Base-by-base conservation (phyloP, 2,113 vertebrate genomes). In the Paraplagusia blochii region DNA sequence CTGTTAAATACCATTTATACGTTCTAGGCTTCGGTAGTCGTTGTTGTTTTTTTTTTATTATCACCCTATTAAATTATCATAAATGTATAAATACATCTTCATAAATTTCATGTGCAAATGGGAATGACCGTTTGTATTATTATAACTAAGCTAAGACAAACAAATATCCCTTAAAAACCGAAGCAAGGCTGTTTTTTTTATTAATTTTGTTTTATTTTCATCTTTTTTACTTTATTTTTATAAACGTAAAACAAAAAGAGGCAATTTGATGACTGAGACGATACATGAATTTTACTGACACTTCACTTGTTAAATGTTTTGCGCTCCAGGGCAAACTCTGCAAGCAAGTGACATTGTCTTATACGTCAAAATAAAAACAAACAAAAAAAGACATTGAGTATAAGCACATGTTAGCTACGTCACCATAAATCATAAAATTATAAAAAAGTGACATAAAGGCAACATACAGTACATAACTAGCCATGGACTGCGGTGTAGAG, bases 31-130 rank as follows among this genome's bases (percentile, higher is more conserved):
- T 85, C 70, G 67, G 81, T 85, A 82, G 82, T 86, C 81, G 62
- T n/a, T n/a, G n/a, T n/a, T n/a, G 74, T 88, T 81, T 82, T 85
- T 85, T 76, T 79, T 86, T 88, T n/a, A n/a, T n/a, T n/a, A n/a
- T n/a, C n/a, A n/a, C 83, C 74, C 82, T 89, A 78, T 85, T 85
- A 88, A 86, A 85, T 88, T 86, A 85, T 83, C 67, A 85, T 79
- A 87, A 82, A 87, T 82, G 83, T 85, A 90, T 88, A 91, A 90
- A 91, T 89, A 91, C 80, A 85, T 81, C 81, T 88, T 90, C 66
- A 84, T 88, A 81, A 85, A 83, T 81, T 87, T 88, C 80, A 89
- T 91, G 88, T 91, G 90, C 90, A 91, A 90, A 90, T 87, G 81
- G 81, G 85, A 90, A 85, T 69, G 77, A 81, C 74, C 81, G 69